Conservation (phyloP, 2,113 vertebrate genomes). For the Mungos mungo region DNA sequence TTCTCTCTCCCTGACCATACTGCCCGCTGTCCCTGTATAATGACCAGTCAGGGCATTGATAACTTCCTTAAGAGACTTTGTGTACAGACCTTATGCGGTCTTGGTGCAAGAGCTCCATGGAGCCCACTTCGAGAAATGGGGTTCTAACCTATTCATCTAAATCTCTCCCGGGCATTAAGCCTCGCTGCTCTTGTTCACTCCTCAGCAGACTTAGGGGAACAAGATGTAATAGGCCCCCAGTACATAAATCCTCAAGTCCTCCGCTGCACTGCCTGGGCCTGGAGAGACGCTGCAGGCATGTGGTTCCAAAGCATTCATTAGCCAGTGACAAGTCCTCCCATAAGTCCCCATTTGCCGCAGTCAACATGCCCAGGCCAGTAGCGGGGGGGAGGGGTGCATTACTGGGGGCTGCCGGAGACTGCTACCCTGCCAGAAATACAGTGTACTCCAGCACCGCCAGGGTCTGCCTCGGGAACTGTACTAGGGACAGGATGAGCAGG, state of each 20-base stretch:
- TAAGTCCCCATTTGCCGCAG: background rate
- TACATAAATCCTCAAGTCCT: background rate
- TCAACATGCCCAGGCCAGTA: background rate
- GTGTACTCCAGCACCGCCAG: background rate
- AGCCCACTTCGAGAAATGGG: slow-evolving; percentile 4
- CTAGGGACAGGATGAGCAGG: background rate
- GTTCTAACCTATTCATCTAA: background rate
- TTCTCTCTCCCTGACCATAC: background rate
- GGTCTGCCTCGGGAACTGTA: background rate
- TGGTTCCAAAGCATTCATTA: background rate
- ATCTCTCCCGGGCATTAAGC: background rate
- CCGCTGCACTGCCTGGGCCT: background rate
- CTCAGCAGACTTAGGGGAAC: background rate
- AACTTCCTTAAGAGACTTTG: background rate
- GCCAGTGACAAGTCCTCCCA: background rate
- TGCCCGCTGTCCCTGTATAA: background rate
- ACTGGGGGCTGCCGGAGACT: background rate
- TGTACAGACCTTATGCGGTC: background rate
- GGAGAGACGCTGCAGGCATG: background rate
- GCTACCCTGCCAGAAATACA: background rate
- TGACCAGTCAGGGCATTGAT: background rate
- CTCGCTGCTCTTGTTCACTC: background rate
- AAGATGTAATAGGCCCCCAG: background rate
- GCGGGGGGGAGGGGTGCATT: background rate
- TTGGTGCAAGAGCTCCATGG: background rate